Conservation (phyloP, 37 sponge, comb jelly and placozoan genomes). For the Oopsacas minuta region DNA sequence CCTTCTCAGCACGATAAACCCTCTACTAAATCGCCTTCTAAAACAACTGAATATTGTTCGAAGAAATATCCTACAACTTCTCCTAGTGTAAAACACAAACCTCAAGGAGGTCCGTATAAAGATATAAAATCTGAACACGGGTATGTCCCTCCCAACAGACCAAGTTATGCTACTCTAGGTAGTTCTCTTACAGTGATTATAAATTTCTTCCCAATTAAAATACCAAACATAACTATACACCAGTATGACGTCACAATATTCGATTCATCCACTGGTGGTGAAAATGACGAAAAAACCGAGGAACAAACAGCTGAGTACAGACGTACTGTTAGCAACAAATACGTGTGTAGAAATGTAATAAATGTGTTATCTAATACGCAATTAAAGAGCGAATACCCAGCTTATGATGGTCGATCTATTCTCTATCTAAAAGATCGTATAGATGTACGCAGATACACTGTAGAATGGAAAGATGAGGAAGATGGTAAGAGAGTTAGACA, state of each 20-base stretch:
- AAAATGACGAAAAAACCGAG: neutral
- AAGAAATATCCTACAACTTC: too few relatives aligned
- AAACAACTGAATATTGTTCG: too few relatives aligned
- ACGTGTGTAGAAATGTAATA: neutral
- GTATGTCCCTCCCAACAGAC: neutral
- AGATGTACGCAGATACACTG: neutral
- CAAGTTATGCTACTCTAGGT: neutral
- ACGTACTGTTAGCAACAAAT: neutral
- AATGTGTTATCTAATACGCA: neutral
- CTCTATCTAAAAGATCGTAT: neutral
- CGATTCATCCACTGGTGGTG: neutral
- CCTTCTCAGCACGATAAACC: too few relatives aligned
- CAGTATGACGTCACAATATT: neutral
- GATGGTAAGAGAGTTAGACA: neutral
- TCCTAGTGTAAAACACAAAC: too few relatives aligned
- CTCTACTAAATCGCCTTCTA: too few relatives aligned
- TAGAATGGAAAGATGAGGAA: neutral
- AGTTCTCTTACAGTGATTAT: neutral
- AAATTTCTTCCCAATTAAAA: neutral
- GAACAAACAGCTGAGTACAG: too few relatives aligned
- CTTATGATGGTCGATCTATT: conserved; percentile 1
- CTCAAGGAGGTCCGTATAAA: too few relatives aligned
- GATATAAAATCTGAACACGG: too few relatives aligned
- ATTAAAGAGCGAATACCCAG: neutral
- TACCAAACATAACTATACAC: neutral